Conservation (phyloP, 1,140 invertebrate species). For the Drosophila serrata region DNA sequence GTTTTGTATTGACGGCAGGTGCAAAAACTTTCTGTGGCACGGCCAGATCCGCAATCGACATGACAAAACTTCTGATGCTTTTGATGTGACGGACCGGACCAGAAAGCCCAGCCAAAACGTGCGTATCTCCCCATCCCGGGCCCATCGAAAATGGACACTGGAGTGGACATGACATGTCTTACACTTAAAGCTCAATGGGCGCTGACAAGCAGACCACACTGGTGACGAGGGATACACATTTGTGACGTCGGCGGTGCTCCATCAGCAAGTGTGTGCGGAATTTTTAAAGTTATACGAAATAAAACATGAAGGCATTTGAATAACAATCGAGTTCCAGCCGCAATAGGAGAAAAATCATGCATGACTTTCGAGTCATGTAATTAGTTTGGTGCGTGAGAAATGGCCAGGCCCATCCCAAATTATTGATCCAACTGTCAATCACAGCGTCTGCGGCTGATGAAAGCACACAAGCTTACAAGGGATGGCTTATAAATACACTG, state of each 20-base stretch:
- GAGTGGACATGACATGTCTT: constrained; percentile 77
- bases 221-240: constrained; percentile 68
- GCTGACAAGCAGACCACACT: constrained; percentile 60
- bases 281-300: constrained; percentile 56
- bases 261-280: constrained; percentile 35
- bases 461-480: constrained; percentile 2
- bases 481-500: constrained; percentile 1
- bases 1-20: constrained; percentile 63
- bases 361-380: constrained; percentile 61
- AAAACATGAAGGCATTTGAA: constrained; percentile 64
- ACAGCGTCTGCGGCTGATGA: constrained; percentile 28
- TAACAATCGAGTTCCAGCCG: constrained; percentile 44
- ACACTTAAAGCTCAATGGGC: constrained; percentile 72
- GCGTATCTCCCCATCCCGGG: background rate
- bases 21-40: constrained; percentile 60
- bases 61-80: constrained; percentile 77
- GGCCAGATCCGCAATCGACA: constrained; percentile 58
- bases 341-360: constrained; percentile 29
- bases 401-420: constrained; percentile 44
- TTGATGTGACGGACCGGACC: constrained; percentile 67
- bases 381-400: constrained; percentile 53
- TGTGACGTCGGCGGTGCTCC: constrained; percentile 2
- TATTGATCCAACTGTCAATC: constrained; percentile 67
- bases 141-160: constrained; percentile 44
- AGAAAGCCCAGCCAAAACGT: constrained; percentile 3